Evolutionary conservation across 2,888 invertebrate species (phyloP).

Genomic region (Ethmia dodecea): DNA sequence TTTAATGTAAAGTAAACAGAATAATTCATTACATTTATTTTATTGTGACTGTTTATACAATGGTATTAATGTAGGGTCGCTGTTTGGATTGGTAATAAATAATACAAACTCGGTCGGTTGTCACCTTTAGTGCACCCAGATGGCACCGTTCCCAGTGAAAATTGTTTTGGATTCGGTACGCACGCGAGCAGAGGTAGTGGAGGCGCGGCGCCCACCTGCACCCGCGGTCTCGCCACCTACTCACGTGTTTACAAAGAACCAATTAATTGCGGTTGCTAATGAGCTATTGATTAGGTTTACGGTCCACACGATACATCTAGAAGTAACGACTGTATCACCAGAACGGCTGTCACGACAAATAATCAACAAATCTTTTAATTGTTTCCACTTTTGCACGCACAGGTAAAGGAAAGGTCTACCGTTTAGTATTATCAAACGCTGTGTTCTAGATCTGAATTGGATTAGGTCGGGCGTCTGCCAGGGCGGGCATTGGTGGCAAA

Average conservation of each 20-base stretch:
- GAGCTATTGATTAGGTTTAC: no score
- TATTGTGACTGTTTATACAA: conserved; percentile 17
- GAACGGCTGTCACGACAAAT: no score
- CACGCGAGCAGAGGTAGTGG: conserved; percentile 4
- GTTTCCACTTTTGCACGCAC: no score
- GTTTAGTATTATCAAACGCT: conserved; percentile 25
- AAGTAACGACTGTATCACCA: no score
- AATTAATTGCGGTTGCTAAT: no score
- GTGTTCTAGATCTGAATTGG: conserved; percentile 42
- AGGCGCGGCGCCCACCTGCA: not conserved
- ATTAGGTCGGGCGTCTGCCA: conserved; percentile 43
- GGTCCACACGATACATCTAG: no score
- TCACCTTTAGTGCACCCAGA: conserved; percentile 52
- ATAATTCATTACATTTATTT: not conserved
- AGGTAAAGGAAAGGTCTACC: no score
- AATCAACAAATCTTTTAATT: no score
- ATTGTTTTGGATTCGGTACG: conserved; percentile 37
- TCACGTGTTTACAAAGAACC: no score
- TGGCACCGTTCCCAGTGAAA: conserved; percentile 61
- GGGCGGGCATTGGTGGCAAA: conserved; percentile 43
- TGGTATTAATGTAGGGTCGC: conserved; percentile 25
- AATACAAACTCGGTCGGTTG: conserved; percentile 44
- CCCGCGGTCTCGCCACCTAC: not conserved
- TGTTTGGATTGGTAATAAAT: conserved; percentile 50
- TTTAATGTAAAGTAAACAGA: not conserved